Evolutionary conservation across 2,797 vertebrate species (phyloP).

Genomic region (Propithecus perrieri): DNA sequence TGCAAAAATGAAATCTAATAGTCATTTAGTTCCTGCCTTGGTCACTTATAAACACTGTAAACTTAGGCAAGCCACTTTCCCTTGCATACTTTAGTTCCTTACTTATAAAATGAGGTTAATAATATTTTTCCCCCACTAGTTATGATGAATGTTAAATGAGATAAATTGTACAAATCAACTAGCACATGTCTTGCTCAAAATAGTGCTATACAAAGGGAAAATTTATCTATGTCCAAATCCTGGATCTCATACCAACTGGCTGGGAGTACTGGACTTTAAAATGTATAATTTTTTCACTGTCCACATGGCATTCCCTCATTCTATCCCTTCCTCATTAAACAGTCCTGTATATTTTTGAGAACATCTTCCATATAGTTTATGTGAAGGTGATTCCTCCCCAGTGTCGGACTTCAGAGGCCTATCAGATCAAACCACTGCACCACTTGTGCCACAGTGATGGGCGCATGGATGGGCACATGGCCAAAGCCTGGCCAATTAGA

Average conservation of each 20-base stretch:
- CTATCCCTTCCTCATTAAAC: background rate
- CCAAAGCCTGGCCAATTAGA: background rate
- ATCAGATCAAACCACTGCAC: background rate
- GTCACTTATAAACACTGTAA: background rate
- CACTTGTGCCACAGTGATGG: background rate
- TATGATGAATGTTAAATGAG: background rate
- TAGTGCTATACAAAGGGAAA: background rate
- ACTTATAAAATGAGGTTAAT: background rate
- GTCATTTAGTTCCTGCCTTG: background rate
- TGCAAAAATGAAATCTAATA: background rate
- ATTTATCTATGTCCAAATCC: background rate
- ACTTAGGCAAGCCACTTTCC: background rate
- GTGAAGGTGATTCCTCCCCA: background rate
- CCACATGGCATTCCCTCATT: background rate
- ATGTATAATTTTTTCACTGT: background rate
- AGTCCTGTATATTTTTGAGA: background rate
- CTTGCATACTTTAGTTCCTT: background rate
- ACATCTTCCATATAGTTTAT: background rate
- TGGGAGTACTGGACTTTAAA: background rate
- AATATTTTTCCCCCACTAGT: background rate
- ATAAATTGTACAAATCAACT: background rate
- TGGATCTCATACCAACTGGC: background rate
- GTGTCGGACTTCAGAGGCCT: background rate
- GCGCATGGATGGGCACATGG: background rate
- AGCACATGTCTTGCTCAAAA: background rate